Percentiles rank a stretch among this genome's conserved stretches.
Conservation (phyloP, 2,888 invertebrate genomes). For the Trachelus iudaicus region DNA sequence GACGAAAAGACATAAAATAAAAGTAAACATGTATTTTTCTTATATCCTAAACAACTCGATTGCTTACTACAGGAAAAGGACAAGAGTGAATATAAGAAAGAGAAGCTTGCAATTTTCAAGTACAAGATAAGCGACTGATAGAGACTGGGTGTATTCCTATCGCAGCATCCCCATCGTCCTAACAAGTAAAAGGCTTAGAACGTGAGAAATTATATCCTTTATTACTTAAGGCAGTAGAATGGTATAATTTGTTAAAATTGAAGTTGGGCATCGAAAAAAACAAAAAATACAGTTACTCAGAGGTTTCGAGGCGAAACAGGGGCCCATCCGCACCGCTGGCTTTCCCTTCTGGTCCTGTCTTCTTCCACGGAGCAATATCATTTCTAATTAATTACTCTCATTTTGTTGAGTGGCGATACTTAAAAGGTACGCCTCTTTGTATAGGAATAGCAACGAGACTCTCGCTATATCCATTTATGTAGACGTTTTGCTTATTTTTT, state of each 20-base stretch:
- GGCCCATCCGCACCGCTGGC: not conserved
- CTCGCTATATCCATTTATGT: not conserved
- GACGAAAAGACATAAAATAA: not conserved
- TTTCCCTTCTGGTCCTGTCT: not conserved
- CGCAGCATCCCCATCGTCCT: not conserved
- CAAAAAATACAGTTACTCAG: slow-evolving; percentile 8
- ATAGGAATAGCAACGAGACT: not conserved
- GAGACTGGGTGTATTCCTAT: not conserved
- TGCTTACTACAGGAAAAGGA: not conserved
- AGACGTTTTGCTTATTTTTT: not conserved
- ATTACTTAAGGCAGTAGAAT: not conserved
- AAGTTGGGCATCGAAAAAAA: slow-evolving; percentile 10
- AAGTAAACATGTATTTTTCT: not conserved
- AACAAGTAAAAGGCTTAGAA: not conserved
- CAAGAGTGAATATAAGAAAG: not conserved
- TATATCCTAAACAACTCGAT: not conserved
- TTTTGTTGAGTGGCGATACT: slow-evolving; percentile 18
- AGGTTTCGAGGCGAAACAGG: slow-evolving; percentile 15
- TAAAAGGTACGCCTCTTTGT: slow-evolving; percentile 15
- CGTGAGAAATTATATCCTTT: not conserved
- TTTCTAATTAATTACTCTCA: slow-evolving; percentile 22
- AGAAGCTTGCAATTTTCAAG: not conserved
- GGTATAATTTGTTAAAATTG: slow-evolving; percentile 17
- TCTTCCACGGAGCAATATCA: slow-evolving; percentile 11
- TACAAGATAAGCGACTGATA: not conserved